Evolutionary conservation across 2,113 vertebrate species (phyloP).

Genomic region (Myotis brandtii): DNA sequence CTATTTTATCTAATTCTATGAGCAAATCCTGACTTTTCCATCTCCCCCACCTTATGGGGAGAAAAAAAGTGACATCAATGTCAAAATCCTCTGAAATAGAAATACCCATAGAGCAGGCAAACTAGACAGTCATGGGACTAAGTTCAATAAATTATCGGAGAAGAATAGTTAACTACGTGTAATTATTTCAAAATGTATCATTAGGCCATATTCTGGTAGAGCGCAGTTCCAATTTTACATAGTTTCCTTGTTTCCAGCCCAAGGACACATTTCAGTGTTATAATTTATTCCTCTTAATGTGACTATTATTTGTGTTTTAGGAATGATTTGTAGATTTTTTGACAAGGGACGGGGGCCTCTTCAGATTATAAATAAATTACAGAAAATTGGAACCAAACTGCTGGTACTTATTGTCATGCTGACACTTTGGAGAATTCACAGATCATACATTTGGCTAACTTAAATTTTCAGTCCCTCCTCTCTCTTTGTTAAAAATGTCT

Average conservation of each 20-base stretch:
- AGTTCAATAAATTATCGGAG: constrained; percentile 65
- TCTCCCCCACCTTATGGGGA: not conserved
- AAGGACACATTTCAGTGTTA: constrained; percentile 62
- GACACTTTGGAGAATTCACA: not conserved
- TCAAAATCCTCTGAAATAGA: constrained; percentile 63
- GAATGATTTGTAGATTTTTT: constrained; percentile 61
- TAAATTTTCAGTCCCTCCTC: not conserved
- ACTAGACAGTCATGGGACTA: constrained; percentile 35
- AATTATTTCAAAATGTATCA: constrained; percentile 75
- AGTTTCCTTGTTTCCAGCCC: constrained; percentile 64
- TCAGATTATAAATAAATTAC: constrained; percentile 64
- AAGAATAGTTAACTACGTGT: constrained; percentile 61
- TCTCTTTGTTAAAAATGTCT: not conserved
- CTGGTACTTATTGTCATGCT: not conserved
- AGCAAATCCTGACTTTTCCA: not conserved
- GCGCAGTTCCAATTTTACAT: constrained; percentile 12
- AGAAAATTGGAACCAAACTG: constrained; percentile 59
- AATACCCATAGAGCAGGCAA: constrained; percentile 54
- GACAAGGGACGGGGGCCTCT: constrained; percentile 18
- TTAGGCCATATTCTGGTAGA: constrained; percentile 57
- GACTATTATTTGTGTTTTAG: constrained; percentile 68
- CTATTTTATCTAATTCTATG: constrained; percentile 10
- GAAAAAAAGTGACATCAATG: constrained; percentile 46
- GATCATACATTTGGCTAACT: constrained; percentile 57
- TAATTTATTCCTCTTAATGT: constrained; percentile 61